Evolutionary conservation across 1,140 invertebrate species (phyloP), one percentile per base, ranked within the genome.

Genomic region (Agrypnia vestita): DNA sequence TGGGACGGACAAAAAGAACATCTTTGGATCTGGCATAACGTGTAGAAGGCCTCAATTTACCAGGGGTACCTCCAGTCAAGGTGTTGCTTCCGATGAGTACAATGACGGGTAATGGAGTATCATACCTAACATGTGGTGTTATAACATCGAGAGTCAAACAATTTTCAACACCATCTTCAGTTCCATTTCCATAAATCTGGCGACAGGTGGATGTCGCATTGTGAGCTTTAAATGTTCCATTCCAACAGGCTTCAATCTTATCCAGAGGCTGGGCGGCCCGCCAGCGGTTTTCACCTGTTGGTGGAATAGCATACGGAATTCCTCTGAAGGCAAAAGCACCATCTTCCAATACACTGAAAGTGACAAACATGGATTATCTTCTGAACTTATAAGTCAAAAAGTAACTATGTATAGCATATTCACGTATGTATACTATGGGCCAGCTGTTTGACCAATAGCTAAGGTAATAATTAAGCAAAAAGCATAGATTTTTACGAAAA

Each of bases 251-350:
- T 17, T 93, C 91, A 53, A 97, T 88, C 15, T 90, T 88, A 46
- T 92, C 88, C 0, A 95, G 86, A 4, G 92, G 87, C 80, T 93
- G 90, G 0, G 96, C 95, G 4, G 92, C 90, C 51, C 92, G 91
- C 91, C 95, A 97, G 78, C 96, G 91, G 21, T 90, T 89, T 56
- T 93, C 91, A 10, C 88, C 91, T 0, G 94, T 80, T 0, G 96
- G 96, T 11, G 95, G 93, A n/a, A 93, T 84, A 3, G 96, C 96
- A 86, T 96, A 97, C 0, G 96, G 96, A 64, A 97, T 95, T 15
- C 96, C 95, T 17, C 93, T 92, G 86, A 97, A 97, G 1, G 94
- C 94, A 83, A 93, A 94, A 1, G 92, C 94, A 12, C 92, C 93
- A 78, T 96, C 93, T 84, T 96, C 93, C 25, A 94, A 87, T 10